Evolutionary conservation across 2,888 invertebrate genomes (phyloP).

Genomic region (Stenchaetothrips biformis): DNA sequence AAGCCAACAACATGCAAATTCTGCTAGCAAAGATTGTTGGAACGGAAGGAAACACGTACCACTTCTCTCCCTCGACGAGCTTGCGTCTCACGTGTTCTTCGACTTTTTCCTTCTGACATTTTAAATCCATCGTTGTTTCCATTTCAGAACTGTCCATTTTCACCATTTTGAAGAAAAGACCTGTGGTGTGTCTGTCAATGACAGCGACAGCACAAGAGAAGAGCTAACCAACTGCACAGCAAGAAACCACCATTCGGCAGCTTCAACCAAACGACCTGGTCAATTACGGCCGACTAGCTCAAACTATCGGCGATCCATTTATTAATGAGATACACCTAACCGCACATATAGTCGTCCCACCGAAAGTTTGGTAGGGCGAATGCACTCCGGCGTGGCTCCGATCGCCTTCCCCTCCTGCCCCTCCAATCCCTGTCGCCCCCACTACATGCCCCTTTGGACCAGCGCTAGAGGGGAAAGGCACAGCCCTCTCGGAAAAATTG

Average conservation of each 20-base stretch:
- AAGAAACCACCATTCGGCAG: neutral
- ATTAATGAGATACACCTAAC: too few relatives aligned
- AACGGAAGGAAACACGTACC: neutral
- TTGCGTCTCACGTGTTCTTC: neutral
- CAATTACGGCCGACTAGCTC: too few relatives aligned
- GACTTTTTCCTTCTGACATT: neutral
- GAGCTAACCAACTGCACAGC: slow-evolving; percentile 10
- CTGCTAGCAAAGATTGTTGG: neutral
- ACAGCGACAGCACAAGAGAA: slow-evolving; percentile 8
- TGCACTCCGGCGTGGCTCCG: too few relatives aligned
- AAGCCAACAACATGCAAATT: neutral
- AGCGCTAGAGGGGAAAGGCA: too few relatives aligned
- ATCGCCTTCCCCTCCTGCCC: too few relatives aligned
- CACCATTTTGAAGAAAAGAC: slow-evolving; percentile 21
- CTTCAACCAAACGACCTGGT: too few relatives aligned
- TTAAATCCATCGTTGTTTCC: neutral
- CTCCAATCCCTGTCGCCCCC: too few relatives aligned
- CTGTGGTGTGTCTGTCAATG: slow-evolving; percentile 17
- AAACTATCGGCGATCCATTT: too few relatives aligned
- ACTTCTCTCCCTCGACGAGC: neutral
- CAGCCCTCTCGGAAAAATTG: too few relatives aligned
- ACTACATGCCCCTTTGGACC: too few relatives aligned
- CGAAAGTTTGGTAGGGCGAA: too few relatives aligned
- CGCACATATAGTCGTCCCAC: too few relatives aligned
- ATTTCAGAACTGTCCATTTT: slow-evolving; percentile 14